Percentiles rank a stretch among this genome's conserved stretches.
These are phyloP conservation scores for Zoroaster sp. DNA, from an alignment of 53 echinoderm and acorn worm species.

Conservation along the genomic window DNA sequence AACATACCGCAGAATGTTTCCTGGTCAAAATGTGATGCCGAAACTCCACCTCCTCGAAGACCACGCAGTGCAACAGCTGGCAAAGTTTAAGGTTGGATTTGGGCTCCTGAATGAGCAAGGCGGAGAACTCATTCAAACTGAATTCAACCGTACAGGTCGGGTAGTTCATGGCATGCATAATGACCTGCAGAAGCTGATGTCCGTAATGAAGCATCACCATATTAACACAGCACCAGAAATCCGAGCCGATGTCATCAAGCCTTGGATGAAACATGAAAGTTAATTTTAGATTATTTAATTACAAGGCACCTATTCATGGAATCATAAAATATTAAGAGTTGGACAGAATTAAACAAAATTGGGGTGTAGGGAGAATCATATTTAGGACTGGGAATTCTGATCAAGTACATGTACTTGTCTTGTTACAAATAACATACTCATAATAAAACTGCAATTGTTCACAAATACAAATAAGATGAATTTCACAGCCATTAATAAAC, in stretches of 20 bases:
- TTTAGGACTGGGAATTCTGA: too few species aligned
- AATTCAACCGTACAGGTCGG: constrained; percentile 9
- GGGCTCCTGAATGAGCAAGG: constrained; percentile 60
- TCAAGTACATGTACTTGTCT: too few species aligned
- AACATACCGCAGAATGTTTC: constrained; percentile 5
- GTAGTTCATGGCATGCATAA: constrained; percentile 29
- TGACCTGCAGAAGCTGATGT: not conserved
- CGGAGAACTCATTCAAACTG: constrained; percentile 37
- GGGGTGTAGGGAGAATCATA: too few species aligned
- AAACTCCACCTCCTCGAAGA: constrained; percentile 48
- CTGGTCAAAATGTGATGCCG: constrained; percentile 20
- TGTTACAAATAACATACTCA: too few species aligned
- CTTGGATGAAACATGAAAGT: not conserved
- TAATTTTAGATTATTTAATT: not conserved
- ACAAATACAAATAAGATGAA: too few species aligned
- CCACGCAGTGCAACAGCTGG: constrained; percentile 15
- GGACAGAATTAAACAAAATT: too few species aligned
- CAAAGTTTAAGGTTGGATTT: constrained; percentile 11
- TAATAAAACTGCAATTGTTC: too few species aligned
- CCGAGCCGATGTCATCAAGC: not conserved
- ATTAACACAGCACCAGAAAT: not conserved
- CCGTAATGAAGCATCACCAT: not conserved
- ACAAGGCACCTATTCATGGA: not conserved
- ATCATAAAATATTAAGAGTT: too few species aligned
- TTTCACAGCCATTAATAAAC: too few species aligned